Base-by-base conservation (phyloP, 1,140 invertebrate species). In the Anagrus nilaparvatae region DNA sequence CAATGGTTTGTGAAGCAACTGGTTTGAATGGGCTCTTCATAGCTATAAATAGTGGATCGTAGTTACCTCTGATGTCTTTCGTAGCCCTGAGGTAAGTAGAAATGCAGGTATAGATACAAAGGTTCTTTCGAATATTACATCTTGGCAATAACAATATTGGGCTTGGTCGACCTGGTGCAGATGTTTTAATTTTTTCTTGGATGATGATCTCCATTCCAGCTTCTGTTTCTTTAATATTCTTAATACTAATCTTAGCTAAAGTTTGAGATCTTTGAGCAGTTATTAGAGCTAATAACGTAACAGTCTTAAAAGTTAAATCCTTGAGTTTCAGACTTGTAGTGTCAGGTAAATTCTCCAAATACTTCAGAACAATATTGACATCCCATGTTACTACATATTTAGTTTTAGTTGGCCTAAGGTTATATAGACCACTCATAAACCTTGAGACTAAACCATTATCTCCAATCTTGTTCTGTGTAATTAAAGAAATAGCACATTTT, bases 261-360 rank as follows among this genome's bases (percentile, higher is more conserved):
- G 51, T 48, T 31, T 50, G 48, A 8, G 41, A 37, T 19, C 48
- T 44, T 13, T 53, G 51, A 4, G 46, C 48, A 6, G 51, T 48
- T n/a, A 10, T 40, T 40, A 49, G 40, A 4, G 50, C 47, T 47
- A 49, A 41, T 36, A 53, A 25, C 8, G 46, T 46, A 6, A 43
- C 28, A 2, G 41, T 32, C 12, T 48, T 52, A 33, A 43, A 16
- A 12, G 46, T 38, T 16, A 48, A 21, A 20, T 41, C 17, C 14
- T 20, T 16, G 13, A 50, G 7, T 5, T 27, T 29, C 10, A 44
- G 32, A 3, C 23, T 27, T 5, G 27, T 10, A n/a, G 41, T 18
- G 2, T 20, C 39, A 16, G 40, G 39, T 31, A 43, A 43, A 17
- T 38, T 23, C 25, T 42, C 36, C 4, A 49, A 12, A 37, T 38